Conservation (phyloP, 2,888 invertebrate genomes). For the Tillus elongatus region DNA sequence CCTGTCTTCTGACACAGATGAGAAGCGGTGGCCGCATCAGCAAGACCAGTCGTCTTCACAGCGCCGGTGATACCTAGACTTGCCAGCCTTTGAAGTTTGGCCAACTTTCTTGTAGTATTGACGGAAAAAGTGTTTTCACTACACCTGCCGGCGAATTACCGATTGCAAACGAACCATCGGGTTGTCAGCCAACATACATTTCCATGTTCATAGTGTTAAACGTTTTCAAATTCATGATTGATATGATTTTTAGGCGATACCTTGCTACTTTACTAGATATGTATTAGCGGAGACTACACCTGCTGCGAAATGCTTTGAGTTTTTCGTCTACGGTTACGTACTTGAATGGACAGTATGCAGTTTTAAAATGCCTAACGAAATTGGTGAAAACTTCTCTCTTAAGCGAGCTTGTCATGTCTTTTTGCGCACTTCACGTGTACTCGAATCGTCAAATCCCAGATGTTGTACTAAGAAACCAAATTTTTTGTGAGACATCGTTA, state of each 20-base stretch:
- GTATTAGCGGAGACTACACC: slow-evolving; percentile 17
- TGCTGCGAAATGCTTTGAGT: slow-evolving; percentile 16
- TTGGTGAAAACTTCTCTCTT: slow-evolving; percentile 7
- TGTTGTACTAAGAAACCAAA: slow-evolving; percentile 11
- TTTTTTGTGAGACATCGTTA: no score
- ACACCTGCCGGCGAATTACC: slow-evolving; percentile 16
- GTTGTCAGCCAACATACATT: slow-evolving; percentile 16
- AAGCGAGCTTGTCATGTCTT: slow-evolving; percentile 3
- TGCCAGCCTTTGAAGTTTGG: no score
- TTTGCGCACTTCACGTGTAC: slow-evolving; percentile 8
- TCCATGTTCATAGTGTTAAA: slow-evolving; percentile 16
- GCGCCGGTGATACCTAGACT: no score
- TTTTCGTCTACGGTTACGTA: slow-evolving; percentile 17
- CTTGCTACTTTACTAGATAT: slow-evolving; percentile 16
- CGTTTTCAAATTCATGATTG: slow-evolving; percentile 12
- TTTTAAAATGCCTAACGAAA: slow-evolving; percentile 8
- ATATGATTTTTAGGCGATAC: slow-evolving; percentile 17
- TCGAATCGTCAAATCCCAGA: slow-evolving; percentile 11
- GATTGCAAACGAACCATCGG: slow-evolving; percentile 14
- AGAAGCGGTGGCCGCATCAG: no score
- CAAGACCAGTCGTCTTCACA: no score
- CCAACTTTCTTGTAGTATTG: no score
- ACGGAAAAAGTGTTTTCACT: slow-evolving; percentile 12
- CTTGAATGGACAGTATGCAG: slow-evolving; percentile 13
- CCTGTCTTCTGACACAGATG: no score